Evolutionary conservation across 2,797 vertebrate genomes (phyloP).

Genomic region (Hipposideros larvatus): DNA sequence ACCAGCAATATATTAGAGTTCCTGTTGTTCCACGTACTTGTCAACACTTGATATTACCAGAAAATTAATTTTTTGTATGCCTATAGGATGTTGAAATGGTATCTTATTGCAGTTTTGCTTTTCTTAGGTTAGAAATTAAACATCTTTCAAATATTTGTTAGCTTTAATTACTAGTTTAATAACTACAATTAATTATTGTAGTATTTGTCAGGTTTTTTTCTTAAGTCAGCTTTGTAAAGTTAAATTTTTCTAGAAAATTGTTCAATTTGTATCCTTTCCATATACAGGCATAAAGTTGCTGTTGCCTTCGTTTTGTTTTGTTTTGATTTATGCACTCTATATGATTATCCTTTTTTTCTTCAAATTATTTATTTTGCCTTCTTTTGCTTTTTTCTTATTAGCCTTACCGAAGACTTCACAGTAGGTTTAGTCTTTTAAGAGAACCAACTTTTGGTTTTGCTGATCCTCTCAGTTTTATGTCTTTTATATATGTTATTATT

Average conservation of each 20-base stretch:
- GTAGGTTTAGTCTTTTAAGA: background rate
- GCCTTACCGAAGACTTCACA: background rate
- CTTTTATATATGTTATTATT: background rate
- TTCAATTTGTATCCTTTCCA: background rate
- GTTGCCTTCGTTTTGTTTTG: background rate
- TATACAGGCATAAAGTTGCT: background rate
- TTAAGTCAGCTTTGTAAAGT: background rate
- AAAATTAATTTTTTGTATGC: background rate
- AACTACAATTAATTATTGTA: background rate
- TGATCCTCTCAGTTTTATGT: background rate
- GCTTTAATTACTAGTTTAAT: background rate
- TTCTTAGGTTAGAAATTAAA: background rate
- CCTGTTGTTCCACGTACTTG: background rate
- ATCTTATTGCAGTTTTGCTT: background rate
- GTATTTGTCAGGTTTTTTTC: background rate
- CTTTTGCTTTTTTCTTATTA: background rate
- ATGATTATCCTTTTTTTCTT: background rate
- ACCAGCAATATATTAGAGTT: background rate
- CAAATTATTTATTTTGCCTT: background rate
- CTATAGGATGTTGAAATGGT: background rate
- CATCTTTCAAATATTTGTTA: slow-evolving; percentile 8
- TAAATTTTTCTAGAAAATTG: background rate
- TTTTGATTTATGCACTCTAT: background rate
- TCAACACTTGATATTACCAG: background rate
- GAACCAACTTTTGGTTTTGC: background rate